Evolutionary conservation across 2,113 vertebrate species (phyloP).

Genomic region (Recurvirostra avosetta): DNA sequence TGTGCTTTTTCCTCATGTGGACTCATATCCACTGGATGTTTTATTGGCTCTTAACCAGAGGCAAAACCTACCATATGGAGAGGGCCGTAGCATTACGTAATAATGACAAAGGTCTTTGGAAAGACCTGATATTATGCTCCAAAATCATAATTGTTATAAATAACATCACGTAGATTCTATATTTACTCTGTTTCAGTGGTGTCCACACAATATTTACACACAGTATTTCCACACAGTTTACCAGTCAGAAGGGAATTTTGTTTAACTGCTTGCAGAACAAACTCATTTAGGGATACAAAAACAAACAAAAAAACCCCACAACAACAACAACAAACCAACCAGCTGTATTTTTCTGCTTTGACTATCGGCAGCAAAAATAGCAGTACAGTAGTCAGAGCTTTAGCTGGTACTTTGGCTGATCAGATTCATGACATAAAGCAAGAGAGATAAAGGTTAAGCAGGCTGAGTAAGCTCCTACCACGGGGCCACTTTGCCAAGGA

Average conservation of each 20-base stretch:
- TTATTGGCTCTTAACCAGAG: background rate
- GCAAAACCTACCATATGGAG: conserved; percentile 9
- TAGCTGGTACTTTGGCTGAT: background rate
- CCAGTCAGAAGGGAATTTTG: background rate
- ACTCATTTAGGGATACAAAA: background rate
- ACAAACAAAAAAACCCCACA: no score
- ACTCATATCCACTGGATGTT: background rate
- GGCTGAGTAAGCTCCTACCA: background rate
- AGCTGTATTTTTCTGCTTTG: background rate
- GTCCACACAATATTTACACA: background rate
- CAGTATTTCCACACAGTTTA: background rate
- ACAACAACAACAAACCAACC: no score
- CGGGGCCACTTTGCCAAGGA: background rate
- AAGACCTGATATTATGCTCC: background rate
- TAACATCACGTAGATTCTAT: background rate
- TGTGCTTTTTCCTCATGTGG: background rate
- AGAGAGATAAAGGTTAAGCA: background rate
- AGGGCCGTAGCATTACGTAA: background rate
- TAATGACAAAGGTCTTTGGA: background rate
- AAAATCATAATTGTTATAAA: background rate
- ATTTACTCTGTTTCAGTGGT: background rate
- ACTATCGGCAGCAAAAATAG: background rate
- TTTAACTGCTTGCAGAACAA: background rate
- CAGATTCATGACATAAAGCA: background rate
- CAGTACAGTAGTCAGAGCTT: background rate